Conservation (phyloP, 2,888 invertebrate species). For the Cyaniris semiargus region DNA sequence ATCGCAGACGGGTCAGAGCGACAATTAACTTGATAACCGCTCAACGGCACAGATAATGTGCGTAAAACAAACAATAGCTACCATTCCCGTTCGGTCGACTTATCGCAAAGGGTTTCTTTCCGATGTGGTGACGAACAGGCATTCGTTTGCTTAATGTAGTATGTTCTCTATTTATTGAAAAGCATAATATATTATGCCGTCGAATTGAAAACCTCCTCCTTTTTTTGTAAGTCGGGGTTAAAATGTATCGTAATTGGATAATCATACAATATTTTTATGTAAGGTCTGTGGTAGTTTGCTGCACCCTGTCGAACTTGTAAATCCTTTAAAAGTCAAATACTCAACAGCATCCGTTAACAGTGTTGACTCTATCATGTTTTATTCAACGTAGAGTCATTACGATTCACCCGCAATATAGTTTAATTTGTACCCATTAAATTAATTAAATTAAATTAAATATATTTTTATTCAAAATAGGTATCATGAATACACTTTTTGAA, state of each 20-base stretch:
- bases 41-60: slow-evolving; percentile 48
- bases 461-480: no score
- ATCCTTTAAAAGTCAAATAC: neutral
- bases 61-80: slow-evolving; percentile 11
- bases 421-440: neutral
- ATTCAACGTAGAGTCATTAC: neutral
- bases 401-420: neutral
- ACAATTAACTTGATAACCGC: slow-evolving; percentile 61
- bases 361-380: neutral
- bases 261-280: neutral
- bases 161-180: neutral
- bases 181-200: no score
- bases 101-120: neutral
- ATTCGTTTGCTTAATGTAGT: neutral
- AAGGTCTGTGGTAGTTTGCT: no score
- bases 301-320: neutral
- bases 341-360: neutral
- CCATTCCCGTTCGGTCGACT: neutral
- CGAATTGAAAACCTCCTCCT: no score
- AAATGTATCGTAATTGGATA: neutral
- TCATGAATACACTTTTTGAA: no score
- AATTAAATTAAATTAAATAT: no score
- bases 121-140: neutral
- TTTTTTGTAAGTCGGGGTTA: no score
- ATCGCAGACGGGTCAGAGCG: slow-evolving; percentile 65